Base-by-base conservation (phyloP, 2,113 vertebrate genomes). In the Sander lucioperca region DNA sequence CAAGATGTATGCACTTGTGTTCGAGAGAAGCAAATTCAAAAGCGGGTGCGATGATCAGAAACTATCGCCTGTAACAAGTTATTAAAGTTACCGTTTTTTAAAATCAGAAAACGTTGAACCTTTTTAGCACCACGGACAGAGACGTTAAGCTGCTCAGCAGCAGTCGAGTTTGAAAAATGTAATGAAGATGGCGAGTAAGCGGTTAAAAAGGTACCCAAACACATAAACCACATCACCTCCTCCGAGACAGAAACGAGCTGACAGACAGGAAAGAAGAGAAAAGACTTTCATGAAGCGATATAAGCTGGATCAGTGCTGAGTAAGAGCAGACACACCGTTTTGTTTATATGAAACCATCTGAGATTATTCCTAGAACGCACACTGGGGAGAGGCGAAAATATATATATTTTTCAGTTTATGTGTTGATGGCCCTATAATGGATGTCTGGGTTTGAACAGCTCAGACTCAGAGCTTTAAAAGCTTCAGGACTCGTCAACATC, bases 121-220 rank as follows among this genome's bases (percentile, higher is more conserved):
- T 43, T 43, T 64, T 82, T 79, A 82, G 83, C 45, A 64, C 84
- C 63, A 63, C 2, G 62, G 74, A 74, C 50, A 78, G 57, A 50
- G 84, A 64, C 64, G 2, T 30, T 18, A 9, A 50, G 39, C 11
- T 0, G 30, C 18, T 54, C 47, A 2, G n/a, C 61, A 10, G 30
- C 73, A 23, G 2, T 36, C 4, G 8, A 18, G 23, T 73, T 67
- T 33, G 39, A n/a, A 59, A 61, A 57, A 21, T 51, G 54, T 51
- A 15, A 10, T 16, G 57, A 47, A 57, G 58, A 69, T 13, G 25
- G 39, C 25, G 64, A 0, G 12, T 50, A 43, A 43, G 48, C 25
- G 21, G 6, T 43, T 36, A 10, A 71, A 69, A 71, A 0, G 2
- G 19, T 43, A 21, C 18, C 21, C 2, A 13, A 21, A 45, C n/a